These are phyloP conservation scores for Carcina quercana DNA, from an alignment of 2,888 invertebrate species.

Conservation along the genomic window DNA sequence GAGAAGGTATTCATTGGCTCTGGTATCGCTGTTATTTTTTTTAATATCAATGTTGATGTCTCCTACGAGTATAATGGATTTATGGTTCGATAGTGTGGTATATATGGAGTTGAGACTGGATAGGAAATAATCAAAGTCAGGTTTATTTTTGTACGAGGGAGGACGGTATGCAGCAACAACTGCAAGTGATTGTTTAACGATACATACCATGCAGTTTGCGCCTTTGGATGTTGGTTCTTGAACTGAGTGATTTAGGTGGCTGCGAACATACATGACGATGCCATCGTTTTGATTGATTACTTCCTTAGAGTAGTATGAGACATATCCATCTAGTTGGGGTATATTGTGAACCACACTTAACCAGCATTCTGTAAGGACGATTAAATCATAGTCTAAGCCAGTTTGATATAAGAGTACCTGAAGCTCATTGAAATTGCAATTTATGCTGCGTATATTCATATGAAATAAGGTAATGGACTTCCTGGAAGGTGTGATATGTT, in stretches of 20 bases:
- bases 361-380: constrained; percentile 1
- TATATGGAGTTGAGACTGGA: too few species aligned
- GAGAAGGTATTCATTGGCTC: too few species aligned
- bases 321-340: neutral
- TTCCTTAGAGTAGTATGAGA: neutral
- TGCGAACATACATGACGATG: neutral
- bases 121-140: too few species aligned
- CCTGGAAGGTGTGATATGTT: neutral
- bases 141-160: neutral
- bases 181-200: neutral
- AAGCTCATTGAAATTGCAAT: neutral
- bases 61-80: too few species aligned
- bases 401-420: neutral
- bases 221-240: neutral
- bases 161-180: neutral
- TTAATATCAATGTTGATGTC: too few species aligned
- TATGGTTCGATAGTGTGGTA: too few species aligned
- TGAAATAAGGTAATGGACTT: neutral
- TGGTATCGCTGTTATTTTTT: too few species aligned
- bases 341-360: neutral
- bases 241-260: neutral
- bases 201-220: neutral
- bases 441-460: constrained; percentile 1
- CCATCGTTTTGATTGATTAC: neutral
- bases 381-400: neutral